Evolutionary conservation across 2,113 vertebrate species (phyloP).

Genomic region (Aptenodytes forsteri): DNA sequence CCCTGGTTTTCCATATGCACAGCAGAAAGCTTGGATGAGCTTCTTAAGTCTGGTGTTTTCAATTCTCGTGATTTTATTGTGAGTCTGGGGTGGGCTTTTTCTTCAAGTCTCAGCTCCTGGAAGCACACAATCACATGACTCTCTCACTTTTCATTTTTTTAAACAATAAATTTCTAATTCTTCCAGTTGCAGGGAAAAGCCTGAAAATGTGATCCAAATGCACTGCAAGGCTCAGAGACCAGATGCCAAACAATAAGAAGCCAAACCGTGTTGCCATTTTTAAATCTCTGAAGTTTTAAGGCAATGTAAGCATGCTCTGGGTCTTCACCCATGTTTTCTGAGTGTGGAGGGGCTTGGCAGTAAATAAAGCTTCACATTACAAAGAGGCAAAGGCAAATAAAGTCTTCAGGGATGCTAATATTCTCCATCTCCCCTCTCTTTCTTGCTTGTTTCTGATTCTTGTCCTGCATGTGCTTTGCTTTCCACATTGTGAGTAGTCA

Average conservation of each 20-base stretch:
- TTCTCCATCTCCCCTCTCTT: neutral
- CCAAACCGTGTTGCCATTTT: neutral
- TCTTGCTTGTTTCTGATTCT: neutral
- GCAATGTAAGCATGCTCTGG: neutral
- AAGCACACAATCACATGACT: neutral
- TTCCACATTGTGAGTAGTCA: neutral
- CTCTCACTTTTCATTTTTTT: neutral
- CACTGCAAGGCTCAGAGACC: neutral
- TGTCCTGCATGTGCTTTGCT: neutral
- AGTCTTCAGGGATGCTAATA: neutral
- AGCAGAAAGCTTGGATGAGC: conserved; percentile 48
- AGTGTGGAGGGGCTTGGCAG: neutral
- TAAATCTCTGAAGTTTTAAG: neutral
- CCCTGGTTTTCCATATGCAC: conserved; percentile 50
- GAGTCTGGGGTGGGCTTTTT: conserved; percentile 34
- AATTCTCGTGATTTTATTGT: conserved; percentile 48
- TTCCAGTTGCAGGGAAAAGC: neutral
- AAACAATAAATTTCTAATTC: neutral
- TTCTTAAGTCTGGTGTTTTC: conserved; percentile 42
- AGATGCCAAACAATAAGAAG: neutral
- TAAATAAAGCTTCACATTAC: neutral
- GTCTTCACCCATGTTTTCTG: neutral
- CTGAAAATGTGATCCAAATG: neutral
- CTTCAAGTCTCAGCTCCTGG: conserved; percentile 41
- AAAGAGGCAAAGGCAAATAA: neutral